Percentiles rank a stretch among this genome's conserved stretches.
Conservation (phyloP, 2,113 vertebrate genomes). For the Chunga burmeisteri region DNA sequence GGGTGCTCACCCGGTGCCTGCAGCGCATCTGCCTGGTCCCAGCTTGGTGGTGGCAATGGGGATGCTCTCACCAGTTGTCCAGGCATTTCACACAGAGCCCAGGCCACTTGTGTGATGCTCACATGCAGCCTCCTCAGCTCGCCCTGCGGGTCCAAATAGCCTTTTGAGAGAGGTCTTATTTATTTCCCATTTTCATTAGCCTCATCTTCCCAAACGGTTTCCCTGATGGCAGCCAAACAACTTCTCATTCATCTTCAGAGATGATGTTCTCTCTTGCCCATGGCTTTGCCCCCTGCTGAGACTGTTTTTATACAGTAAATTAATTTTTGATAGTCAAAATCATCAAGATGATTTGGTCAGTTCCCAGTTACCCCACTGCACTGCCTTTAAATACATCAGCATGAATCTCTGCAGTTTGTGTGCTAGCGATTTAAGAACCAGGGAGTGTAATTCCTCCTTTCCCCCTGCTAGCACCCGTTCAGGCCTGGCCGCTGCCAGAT, state of each 20-base stretch:
- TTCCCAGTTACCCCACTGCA: background rate
- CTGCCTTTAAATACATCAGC: background rate
- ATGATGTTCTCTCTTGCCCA: background rate
- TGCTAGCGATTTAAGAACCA: background rate
- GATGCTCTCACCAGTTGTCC: background rate
- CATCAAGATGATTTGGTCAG: background rate
- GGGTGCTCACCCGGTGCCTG: background rate
- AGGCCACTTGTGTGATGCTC: background rate
- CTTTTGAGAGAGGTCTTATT: slow-evolving; percentile 18
- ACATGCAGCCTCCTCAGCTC: background rate
- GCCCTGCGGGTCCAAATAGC: background rate
- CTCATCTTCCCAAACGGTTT: background rate
- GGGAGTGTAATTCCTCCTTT: background rate
- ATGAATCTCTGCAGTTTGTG: background rate
- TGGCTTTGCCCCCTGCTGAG: background rate
- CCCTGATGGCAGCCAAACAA: slow-evolving; percentile 13
- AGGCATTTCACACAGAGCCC: background rate
- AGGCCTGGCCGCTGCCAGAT: background rate
- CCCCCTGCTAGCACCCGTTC: rapidly evolving
- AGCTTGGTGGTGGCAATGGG: rapidly evolving
- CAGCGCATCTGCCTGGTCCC: rapidly evolving
- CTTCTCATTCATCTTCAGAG: background rate
- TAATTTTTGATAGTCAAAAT: background rate
- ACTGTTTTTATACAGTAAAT: background rate
- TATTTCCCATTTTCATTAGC: slow-evolving; percentile 27